Conservation (phyloP, 2,797 vertebrate genomes). For the Lepus oiostolus region DNA sequence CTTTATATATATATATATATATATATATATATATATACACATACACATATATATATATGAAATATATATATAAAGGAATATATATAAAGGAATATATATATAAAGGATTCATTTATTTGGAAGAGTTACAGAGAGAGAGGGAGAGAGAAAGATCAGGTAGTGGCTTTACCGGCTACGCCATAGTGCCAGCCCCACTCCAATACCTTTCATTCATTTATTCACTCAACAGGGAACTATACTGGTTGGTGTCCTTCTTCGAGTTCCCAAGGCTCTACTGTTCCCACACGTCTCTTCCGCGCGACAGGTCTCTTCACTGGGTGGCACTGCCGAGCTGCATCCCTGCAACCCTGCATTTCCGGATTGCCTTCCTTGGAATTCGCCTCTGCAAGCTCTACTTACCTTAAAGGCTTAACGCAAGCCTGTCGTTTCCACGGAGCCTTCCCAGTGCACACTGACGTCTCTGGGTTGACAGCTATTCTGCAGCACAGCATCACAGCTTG, state of each 20-base stretch:
- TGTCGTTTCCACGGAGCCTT: neutral
- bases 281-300: neutral
- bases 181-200: no score
- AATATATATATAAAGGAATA: no score
- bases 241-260: neutral
- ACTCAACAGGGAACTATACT: neutral
- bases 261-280: neutral
- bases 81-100: no score
- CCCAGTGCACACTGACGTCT: neutral
- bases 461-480: neutral
- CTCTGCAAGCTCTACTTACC: neutral
- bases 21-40: no score
- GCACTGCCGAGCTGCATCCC: neutral
- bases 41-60: no score
- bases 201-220: neutral
- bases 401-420: neutral
- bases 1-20: no score
- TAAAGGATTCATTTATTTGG: no score
- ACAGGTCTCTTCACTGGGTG: neutral
- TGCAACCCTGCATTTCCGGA: slow-evolving; percentile 3
- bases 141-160: no score
- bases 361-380: neutral
- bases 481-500: neutral
- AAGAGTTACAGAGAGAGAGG: no score
- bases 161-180: no score